Conservation (phyloP, 2,888 invertebrate genomes). For the Ophion slaviceki region DNA sequence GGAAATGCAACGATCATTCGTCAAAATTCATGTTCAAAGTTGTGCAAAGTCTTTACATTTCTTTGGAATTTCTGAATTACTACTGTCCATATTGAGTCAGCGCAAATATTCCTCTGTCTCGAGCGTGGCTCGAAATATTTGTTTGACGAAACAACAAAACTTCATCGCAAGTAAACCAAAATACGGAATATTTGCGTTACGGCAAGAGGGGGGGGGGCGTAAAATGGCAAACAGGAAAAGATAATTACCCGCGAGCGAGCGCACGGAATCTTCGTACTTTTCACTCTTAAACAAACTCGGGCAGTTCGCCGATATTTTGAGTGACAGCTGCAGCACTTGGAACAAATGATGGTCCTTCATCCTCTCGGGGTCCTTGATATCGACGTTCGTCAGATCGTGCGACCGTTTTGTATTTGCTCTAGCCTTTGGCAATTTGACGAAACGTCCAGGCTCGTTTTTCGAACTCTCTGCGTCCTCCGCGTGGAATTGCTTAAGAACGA, state of each 20-base stretch:
- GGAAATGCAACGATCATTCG: slow-evolving; percentile 16
- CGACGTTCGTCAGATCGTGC: slow-evolving; percentile 68
- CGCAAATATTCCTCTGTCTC: too few species aligned
- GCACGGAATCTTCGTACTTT: slow-evolving; percentile 84
- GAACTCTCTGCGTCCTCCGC: slow-evolving; percentile 68
- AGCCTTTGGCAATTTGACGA: slow-evolving; percentile 73
- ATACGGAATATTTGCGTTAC: background rate
- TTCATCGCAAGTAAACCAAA: background rate
- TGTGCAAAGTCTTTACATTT: background rate
- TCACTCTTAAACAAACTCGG: slow-evolving; percentile 85
- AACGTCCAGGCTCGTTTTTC: slow-evolving; percentile 77
- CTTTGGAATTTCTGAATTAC: background rate
- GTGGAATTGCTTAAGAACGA: slow-evolving; percentile 83
- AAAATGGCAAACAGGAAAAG: background rate
- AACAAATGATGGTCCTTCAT: slow-evolving; percentile 90
- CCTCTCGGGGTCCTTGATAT: slow-evolving; percentile 86
- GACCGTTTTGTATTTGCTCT: slow-evolving; percentile 21
- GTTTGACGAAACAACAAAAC: too few species aligned
- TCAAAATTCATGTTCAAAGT: background rate
- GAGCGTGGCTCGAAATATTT: too few species aligned
- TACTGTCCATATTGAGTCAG: too few species aligned
- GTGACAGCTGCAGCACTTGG: slow-evolving; percentile 89
- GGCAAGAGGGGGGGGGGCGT: too few species aligned
- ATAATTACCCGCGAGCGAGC: slow-evolving; percentile 76
- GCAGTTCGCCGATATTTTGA: slow-evolving; percentile 88